Evolutionary conservation across 2,888 invertebrate species (phyloP), one percentile per base, ranked within the genome.

Genomic region (Agrochola litura): DNA sequence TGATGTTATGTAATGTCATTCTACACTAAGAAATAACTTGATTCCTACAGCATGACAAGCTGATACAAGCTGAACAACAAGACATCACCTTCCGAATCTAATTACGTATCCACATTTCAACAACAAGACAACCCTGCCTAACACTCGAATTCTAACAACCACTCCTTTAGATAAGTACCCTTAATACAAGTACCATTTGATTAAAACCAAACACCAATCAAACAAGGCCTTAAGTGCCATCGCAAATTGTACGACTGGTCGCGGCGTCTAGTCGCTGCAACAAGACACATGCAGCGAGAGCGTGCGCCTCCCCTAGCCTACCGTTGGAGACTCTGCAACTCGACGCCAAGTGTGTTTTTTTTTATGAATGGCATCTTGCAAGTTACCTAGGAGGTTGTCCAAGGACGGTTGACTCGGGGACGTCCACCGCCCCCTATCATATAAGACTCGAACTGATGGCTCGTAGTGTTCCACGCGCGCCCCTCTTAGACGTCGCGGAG

Each of bases 171-270:
- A 54, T 46, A 64, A 68, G 43, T 54, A 49, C 19, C 8, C 64
- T 65, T 46, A n/a, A 16, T 19, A n/a, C 52, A 56, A 75, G 52
- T 19, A n/a, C 19, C 12, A 49, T 30, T 1, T n/a, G 61, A 74
- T 77, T 58, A 63, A 77, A 82, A 58, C 56, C 68, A 82, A 82
- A 83, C 69, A 83, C n/a, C 37, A 67, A 72, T 79, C 75, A 49
- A 41, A 25, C 19, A 43, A 12, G 8, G 25, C 52, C 56, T 72
- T 69, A 66, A 12, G 22, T 37, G 19, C 30, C 37, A 1, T 0
- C 61, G 61, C 37, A 61, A 61, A 37, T 4, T 37, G 10, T 61
- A 19, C 30, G 30, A 16, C 19, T 60, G 9, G 6, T 19, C 16
- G 16, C 9, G 16, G 30, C 14, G 30, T 25, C 12, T 58, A 14